These are phyloP conservation scores for Andinoacara biseriatus DNA, from an alignment of 2,113 vertebrate genomes.

Conservation along the genomic window DNA sequence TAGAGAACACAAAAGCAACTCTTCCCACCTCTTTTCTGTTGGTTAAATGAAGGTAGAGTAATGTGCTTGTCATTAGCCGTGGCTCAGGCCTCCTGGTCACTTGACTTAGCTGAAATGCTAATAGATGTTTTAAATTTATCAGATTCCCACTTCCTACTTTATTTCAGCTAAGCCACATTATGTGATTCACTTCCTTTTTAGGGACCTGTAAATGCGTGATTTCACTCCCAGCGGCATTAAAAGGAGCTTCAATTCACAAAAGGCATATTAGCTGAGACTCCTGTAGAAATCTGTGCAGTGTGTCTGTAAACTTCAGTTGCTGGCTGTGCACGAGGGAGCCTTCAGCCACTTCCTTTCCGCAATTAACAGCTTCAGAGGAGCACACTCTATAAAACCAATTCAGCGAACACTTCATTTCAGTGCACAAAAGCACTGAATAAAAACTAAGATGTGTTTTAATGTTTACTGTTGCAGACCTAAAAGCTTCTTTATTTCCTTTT, in stretches of 20 bases:
- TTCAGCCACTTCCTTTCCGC: constrained; percentile 54
- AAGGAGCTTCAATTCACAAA: constrained; percentile 65
- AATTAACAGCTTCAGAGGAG: constrained; percentile 64
- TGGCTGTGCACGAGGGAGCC: constrained; percentile 61
- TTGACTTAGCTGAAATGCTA: constrained; percentile 76
- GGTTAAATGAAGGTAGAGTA: constrained; percentile 72
- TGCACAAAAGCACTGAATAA: constrained; percentile 45
- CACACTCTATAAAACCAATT: constrained; percentile 54
- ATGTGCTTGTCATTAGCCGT: constrained; percentile 72
- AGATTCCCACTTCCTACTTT: constrained; percentile 66
- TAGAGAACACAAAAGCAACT: constrained; percentile 79
- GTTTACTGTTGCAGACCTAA: constrained; percentile 67
- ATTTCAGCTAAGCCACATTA: constrained; percentile 76
- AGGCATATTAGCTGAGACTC: constrained; percentile 54
- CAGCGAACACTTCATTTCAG: constrained; percentile 53
- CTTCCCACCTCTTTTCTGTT: constrained; percentile 72
- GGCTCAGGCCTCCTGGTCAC: constrained; percentile 71
- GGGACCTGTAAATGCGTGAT: constrained; percentile 68
- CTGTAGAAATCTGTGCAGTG: constrained; percentile 50
- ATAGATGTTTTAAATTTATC: constrained; percentile 76
- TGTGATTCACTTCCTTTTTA: constrained; percentile 65
- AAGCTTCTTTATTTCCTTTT: constrained; percentile 59
- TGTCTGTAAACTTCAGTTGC: constrained; percentile 66
- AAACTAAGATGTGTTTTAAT: constrained; percentile 45
- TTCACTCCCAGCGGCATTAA: constrained; percentile 65